A percentile compares a stretch with the other conserved stretches of the same genome.
Evolutionary conservation across 1,140 invertebrate genomes (phyloP).

Genomic region (Mercenaria mercenaria): DNA sequence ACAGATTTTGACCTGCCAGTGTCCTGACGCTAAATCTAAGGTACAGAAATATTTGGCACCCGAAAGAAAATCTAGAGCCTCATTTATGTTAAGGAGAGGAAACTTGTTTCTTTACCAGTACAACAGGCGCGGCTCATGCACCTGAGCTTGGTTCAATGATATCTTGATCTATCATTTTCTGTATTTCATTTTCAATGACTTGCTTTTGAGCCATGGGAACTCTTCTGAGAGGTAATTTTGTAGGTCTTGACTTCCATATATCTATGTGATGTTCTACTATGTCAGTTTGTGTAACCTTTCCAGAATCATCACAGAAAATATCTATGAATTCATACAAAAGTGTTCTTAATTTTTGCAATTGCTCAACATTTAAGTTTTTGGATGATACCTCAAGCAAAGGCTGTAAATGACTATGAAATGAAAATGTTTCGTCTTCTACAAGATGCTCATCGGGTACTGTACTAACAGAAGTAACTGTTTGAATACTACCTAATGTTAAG

Average conservation of each 20-base stretch:
- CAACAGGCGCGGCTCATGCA: constrained; percentile 76
- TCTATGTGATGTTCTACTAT: constrained; percentile 65
- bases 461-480: not conserved
- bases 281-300: constrained; percentile 32
- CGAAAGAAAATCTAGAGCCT: too few relatives aligned
- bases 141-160: constrained; percentile 74
- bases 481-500: constrained; percentile 1
- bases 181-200: constrained; percentile 65
- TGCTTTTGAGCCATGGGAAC: constrained; percentile 52
- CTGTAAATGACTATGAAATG: not conserved
- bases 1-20: too few relatives aligned
- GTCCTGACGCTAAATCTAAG: too few relatives aligned
- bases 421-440: not conserved
- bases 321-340: constrained; percentile 28
- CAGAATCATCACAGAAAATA: constrained; percentile 52
- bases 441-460: not conserved
- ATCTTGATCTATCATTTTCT: constrained; percentile 65
- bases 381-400: constrained; percentile 23
- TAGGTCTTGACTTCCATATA: constrained; percentile 51
- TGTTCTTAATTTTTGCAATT: not conserved
- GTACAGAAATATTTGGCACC: too few relatives aligned
- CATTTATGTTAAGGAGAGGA: too few relatives aligned
- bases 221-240: constrained; percentile 45
- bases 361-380: constrained; percentile 12
- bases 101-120: constrained; percentile 87